Percentiles rank a stretch among this genome's conserved stretches.
Evolutionary conservation across 2,113 vertebrate genomes (phyloP).

Genomic region (Gobio gobio): DNA sequence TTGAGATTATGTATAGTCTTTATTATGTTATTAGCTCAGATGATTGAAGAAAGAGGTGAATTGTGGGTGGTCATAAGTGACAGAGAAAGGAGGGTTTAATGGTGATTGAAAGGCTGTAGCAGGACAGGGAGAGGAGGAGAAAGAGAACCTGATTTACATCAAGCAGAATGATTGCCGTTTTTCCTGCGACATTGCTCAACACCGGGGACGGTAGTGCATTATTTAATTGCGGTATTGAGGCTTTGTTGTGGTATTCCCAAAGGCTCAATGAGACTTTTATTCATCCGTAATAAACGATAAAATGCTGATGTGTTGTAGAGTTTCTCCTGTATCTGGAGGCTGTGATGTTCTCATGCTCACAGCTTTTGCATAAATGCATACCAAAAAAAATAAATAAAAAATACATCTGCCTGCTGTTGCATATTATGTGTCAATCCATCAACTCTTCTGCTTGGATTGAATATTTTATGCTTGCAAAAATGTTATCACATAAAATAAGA

Average conservation of each 20-base stretch:
- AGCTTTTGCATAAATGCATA: slow-evolving; percentile 32
- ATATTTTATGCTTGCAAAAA: slow-evolving; percentile 26
- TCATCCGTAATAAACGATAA: slow-evolving; percentile 49
- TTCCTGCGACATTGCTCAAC: slow-evolving; percentile 53
- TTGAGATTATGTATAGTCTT: slow-evolving; percentile 37
- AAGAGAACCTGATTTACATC: slow-evolving; percentile 50
- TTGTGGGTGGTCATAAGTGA: slow-evolving; percentile 50
- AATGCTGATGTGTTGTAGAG: slow-evolving; percentile 66
- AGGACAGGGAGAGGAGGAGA: slow-evolving; percentile 6
- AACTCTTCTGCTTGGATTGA: slow-evolving; percentile 18
- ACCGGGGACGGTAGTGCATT: slow-evolving; percentile 37
- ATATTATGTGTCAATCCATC: slow-evolving; percentile 45
- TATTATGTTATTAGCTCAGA: slow-evolving; percentile 31
- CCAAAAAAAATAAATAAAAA: neutral
- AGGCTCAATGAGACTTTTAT: slow-evolving; percentile 53
- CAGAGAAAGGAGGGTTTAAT: slow-evolving; percentile 48
- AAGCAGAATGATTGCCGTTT: slow-evolving; percentile 30
- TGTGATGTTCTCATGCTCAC: slow-evolving; percentile 28
- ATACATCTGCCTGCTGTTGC: neutral
- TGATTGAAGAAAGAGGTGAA: slow-evolving; percentile 13
- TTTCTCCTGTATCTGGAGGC: slow-evolving; percentile 33
- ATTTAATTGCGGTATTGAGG: slow-evolving; percentile 61
- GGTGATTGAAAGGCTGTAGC: slow-evolving; percentile 54
- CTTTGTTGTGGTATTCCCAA: slow-evolving; percentile 54
- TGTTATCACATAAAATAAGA: slow-evolving; percentile 14